A percentile compares a stretch with the other conserved stretches of the same genome.
These are phyloP conservation scores for Probaryconus sp. DNA, from an alignment of 1,140 invertebrate species.

Conservation along the genomic window DNA sequence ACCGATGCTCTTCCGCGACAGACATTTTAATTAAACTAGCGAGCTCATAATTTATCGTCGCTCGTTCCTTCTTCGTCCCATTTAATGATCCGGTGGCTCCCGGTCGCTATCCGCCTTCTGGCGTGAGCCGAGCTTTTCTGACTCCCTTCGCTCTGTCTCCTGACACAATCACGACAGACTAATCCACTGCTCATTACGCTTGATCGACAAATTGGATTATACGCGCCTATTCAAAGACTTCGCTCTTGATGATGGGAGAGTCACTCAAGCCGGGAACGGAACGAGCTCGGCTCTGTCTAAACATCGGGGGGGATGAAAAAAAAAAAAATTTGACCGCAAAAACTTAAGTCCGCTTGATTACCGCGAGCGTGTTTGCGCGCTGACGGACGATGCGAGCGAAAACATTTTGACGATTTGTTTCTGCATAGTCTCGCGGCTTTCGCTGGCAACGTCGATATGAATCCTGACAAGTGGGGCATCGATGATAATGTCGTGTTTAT, in stretches of 20 bases:
- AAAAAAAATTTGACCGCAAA: too few relatives aligned
- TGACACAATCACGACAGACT: constrained; percentile 50
- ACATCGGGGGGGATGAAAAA: too few relatives aligned
- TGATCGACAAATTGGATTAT: constrained; percentile 58
- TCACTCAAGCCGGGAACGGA: too few relatives aligned
- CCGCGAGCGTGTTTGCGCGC: too few relatives aligned
- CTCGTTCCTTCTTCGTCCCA: constrained; percentile 15
- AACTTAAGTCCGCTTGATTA: too few relatives aligned
- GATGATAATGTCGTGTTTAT: too few relatives aligned
- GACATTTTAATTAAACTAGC: constrained; percentile 64
- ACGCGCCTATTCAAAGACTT: constrained; percentile 33
- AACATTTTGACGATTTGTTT: too few relatives aligned
- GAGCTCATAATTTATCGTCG: constrained; percentile 49
- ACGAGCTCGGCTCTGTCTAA: too few relatives aligned
- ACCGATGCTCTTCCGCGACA: constrained; percentile 48
- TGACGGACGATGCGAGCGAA: too few relatives aligned
- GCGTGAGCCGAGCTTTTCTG: constrained; percentile 26
- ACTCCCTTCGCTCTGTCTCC: constrained; percentile 27
- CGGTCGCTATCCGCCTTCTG: not conserved
- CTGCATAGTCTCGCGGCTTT: too few relatives aligned
- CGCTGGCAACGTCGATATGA: too few relatives aligned
- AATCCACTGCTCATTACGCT: constrained; percentile 47
- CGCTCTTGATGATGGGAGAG: constrained; percentile 4
- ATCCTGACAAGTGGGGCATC: too few relatives aligned
- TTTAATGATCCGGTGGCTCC: constrained; percentile 29